phyloP scores from a whole-genome alignment of 2,113 vertebrate species.

The Naja naja region DNA sequence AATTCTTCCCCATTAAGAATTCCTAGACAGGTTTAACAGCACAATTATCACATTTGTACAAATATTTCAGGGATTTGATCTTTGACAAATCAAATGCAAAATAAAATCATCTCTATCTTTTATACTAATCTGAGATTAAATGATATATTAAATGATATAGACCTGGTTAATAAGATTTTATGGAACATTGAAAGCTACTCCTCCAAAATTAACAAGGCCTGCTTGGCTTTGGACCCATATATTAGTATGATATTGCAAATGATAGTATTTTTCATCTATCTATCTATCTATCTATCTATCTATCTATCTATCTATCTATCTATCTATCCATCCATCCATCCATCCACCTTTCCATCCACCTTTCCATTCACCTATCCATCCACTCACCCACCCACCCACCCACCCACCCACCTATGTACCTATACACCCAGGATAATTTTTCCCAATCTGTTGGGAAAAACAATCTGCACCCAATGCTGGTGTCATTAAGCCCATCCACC shows the following conservation, averaged over 20 bases:
- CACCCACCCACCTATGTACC: too few relatives aligned
- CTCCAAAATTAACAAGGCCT: neutral
- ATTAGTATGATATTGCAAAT: too few relatives aligned
- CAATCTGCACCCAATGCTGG: neutral
- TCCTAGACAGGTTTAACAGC: neutral
- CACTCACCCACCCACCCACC: fast-evolving
- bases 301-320: neutral
- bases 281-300: too few relatives aligned
- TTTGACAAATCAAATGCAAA: neutral
- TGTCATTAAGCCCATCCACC: neutral
- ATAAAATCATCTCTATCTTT: neutral
- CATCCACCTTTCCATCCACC: too few relatives aligned
- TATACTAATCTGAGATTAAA: neutral
- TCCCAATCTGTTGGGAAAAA: neutral
- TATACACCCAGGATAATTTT: neutral
- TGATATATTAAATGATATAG: too few relatives aligned
- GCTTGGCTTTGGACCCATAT: too few relatives aligned
- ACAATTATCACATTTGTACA: neutral
- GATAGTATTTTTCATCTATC: too few relatives aligned
- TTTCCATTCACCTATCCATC: too few relatives aligned
- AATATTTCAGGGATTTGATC: neutral
- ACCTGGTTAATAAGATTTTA: neutral
- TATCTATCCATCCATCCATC: too few relatives aligned
- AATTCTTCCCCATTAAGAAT: neutral
- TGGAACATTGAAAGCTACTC: neutral